Percentiles rank a stretch among this genome's conserved stretches.
Evolutionary conservation across 2,113 vertebrate genomes (phyloP).

Genomic region (Coreoperca whiteheadi): DNA sequence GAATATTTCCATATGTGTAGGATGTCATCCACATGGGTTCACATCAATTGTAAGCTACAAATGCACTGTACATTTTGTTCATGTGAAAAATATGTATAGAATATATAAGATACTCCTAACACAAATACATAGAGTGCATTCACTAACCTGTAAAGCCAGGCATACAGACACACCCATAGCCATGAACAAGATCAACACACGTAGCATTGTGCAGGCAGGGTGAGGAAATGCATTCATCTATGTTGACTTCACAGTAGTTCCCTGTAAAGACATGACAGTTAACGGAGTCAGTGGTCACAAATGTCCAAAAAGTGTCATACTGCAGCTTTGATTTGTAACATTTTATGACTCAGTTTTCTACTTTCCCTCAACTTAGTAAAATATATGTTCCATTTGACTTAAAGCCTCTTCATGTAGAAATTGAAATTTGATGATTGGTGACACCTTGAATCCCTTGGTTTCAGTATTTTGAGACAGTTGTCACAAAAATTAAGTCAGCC

Average conservation of each 20-base stretch:
- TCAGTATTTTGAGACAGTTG: slow-evolving; percentile 22
- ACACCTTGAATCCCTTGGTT: slow-evolving; percentile 33
- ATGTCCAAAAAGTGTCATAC: background rate
- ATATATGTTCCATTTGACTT: slow-evolving; percentile 14
- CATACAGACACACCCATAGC: slow-evolving; percentile 81
- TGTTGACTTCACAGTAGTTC: slow-evolving; percentile 84
- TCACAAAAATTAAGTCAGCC: slow-evolving; percentile 21
- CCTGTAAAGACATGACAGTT: slow-evolving; percentile 66
- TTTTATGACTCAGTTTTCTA: slow-evolving; percentile 32
- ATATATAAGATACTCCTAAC: background rate
- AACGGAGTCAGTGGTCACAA: slow-evolving; percentile 5
- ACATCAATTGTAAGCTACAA: background rate
- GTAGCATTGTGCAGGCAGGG: slow-evolving; percentile 82
- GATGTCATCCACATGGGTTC: background rate
- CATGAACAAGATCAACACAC: slow-evolving; percentile 79
- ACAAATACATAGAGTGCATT: background rate
- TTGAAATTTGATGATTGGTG: slow-evolving; percentile 20
- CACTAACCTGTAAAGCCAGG: slow-evolving; percentile 85
- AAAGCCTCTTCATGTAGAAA: slow-evolving; percentile 14
- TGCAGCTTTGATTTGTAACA: slow-evolving; percentile 2
- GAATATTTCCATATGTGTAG: background rate
- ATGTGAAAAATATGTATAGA: too few relatives aligned
- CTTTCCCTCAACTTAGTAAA: background rate
- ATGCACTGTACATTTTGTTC: background rate
- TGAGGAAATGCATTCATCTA: slow-evolving; percentile 84